Evolutionary conservation across 2,888 invertebrate genomes (phyloP).

Genomic region (Ditula angustiorana): DNA sequence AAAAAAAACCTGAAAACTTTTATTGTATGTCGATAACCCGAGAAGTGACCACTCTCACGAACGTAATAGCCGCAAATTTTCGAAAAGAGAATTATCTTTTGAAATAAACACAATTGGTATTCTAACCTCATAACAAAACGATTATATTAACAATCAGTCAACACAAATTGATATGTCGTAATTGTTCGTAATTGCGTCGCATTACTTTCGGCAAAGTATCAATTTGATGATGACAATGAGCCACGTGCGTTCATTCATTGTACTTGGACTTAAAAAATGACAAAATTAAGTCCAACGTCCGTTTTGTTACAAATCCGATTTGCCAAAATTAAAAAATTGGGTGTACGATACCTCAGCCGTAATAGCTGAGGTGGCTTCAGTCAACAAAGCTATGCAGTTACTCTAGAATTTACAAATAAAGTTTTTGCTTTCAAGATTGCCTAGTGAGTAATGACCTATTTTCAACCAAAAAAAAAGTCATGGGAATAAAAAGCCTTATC

Average conservation of each 20-base stretch:
- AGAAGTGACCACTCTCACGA: not conserved
- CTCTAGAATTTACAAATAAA: too few relatives aligned
- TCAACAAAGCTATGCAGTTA: too few relatives aligned
- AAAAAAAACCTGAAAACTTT: too few relatives aligned
- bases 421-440: too few relatives aligned
- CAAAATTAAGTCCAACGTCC: too few relatives aligned
- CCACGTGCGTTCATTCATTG: conserved; percentile 64
- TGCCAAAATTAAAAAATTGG: not conserved
- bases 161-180: conserved; percentile 50
- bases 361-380: too few relatives aligned
- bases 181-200: conserved; percentile 42
- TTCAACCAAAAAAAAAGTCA: too few relatives aligned
- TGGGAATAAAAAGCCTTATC: too few relatives aligned
- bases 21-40: not conserved
- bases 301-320: not conserved
- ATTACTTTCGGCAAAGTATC: conserved; percentile 51
- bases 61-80: conserved; percentile 12
- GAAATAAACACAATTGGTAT: conserved; percentile 32
- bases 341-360: not conserved
- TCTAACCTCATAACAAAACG: conserved; percentile 42
- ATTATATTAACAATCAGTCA: conserved; percentile 48
- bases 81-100: not conserved
- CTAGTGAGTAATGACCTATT: too few relatives aligned
- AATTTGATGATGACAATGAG: conserved; percentile 64
- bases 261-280: conserved; percentile 39